A percentile compares a stretch with the other conserved stretches of the same genome.
These are phyloP conservation scores for Trachelus stipa DNA, from an alignment of 2,888 invertebrate species.

Conservation along the genomic window DNA sequence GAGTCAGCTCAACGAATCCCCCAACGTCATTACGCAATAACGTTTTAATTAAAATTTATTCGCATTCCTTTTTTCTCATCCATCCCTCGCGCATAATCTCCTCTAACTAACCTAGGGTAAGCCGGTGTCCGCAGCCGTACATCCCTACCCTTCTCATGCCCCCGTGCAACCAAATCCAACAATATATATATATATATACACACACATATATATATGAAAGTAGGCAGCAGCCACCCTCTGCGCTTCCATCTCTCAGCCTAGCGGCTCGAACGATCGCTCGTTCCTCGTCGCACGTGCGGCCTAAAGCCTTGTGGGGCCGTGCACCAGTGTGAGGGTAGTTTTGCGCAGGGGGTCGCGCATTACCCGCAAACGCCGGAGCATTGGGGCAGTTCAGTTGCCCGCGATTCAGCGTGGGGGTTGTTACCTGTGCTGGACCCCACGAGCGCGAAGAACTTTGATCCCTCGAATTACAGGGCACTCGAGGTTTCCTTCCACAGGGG, in stretches of 20 bases:
- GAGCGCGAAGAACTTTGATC: background rate
- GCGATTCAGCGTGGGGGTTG: conserved; percentile 60
- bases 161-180: conserved; percentile 7
- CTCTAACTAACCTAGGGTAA: conserved; percentile 24
- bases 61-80: conserved; percentile 5
- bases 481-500: background rate
- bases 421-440: conserved; percentile 26
- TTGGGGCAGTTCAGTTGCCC: conserved; percentile 55
- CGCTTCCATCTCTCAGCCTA: background rate
- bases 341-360: conserved; percentile 62
- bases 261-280: conserved; percentile 24
- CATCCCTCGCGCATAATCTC: conserved; percentile 7
- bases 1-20: background rate
- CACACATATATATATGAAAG: background rate
- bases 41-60: conserved; percentile 16
- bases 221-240: background rate
- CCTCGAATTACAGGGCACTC: background rate
- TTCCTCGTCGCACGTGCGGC: conserved; percentile 27
- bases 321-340: conserved; percentile 43
- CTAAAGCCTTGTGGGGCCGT: conserved; percentile 10
- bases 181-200: background rate
- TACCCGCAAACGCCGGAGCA: conserved; percentile 35
- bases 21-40: background rate
- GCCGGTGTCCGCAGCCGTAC: conserved; percentile 25
- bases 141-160: conserved; percentile 23